These are phyloP conservation scores for Caenorhabditis japonica DNA, from an alignment of 2,888 invertebrate genomes.

Conservation along the genomic window DNA sequence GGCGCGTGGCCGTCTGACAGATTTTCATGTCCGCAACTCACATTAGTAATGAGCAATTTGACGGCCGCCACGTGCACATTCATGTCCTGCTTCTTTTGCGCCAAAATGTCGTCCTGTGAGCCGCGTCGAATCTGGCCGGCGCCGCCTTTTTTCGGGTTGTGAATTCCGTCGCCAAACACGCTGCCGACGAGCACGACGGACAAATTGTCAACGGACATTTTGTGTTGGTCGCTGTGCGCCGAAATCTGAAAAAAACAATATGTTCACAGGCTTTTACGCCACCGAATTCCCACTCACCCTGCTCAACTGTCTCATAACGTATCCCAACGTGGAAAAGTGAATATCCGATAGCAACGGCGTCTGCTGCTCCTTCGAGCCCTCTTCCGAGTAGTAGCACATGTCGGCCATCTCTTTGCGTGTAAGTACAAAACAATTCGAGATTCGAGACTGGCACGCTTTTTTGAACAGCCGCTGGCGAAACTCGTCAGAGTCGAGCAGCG, in stretches of 20 bases:
- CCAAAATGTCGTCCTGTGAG: slow-evolving; percentile 43
- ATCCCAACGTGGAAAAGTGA: slow-evolving; percentile 60
- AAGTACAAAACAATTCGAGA: slow-evolving; percentile 33
- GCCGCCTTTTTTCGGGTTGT: slow-evolving; percentile 21
- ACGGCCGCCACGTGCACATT: slow-evolving; percentile 45
- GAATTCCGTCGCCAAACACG: slow-evolving; percentile 58
- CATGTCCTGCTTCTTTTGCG: slow-evolving; percentile 48
- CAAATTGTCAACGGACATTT: slow-evolving; percentile 64
- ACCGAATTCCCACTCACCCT: slow-evolving; percentile 38
- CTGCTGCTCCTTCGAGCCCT: slow-evolving; percentile 15
- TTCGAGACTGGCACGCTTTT: slow-evolving; percentile 28
- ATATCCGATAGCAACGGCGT: slow-evolving; percentile 32
- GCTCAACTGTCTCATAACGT: slow-evolving; percentile 63
- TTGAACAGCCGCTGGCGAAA: slow-evolving; percentile 43
- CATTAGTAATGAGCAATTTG: slow-evolving; percentile 48
- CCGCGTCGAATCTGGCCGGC: slow-evolving; percentile 18
- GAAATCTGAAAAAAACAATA: slow-evolving; percentile 42
- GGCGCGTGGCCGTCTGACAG: too few relatives aligned
- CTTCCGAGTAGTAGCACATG: slow-evolving; percentile 26
- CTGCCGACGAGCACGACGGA: slow-evolving; percentile 64
- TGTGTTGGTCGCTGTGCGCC: slow-evolving; percentile 45
- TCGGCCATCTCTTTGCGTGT: slow-evolving; percentile 44
- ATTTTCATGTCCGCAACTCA: slow-evolving; percentile 12
- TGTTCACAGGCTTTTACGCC: background rate
- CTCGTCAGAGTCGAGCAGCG: slow-evolving; percentile 47